Evolutionary conservation across 2,888 invertebrate species (phyloP).

Genomic region (Fissipunctia ypsillon): DNA sequence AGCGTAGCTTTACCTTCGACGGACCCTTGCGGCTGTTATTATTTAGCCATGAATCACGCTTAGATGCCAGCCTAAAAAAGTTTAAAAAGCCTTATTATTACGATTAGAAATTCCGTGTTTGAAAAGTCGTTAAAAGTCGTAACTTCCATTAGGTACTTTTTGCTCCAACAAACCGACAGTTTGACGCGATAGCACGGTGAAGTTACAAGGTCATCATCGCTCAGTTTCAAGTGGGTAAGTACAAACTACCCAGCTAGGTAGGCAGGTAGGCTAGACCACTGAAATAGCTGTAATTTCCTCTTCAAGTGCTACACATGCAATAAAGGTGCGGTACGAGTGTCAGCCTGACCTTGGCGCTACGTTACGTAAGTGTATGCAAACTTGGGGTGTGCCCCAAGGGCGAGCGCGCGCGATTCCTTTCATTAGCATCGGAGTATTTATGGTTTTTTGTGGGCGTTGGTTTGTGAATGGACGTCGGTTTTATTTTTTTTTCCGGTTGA

Average conservation of each 20-base stretch:
- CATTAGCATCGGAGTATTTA: constrained; percentile 53
- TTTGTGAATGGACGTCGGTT: constrained; percentile 35
- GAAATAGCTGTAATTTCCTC: constrained; percentile 82
- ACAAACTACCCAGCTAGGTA: constrained; percentile 40
- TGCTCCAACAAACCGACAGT: constrained; percentile 42
- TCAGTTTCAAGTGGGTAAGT: constrained; percentile 50
- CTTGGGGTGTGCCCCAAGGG: constrained; percentile 78
- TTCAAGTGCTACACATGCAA: constrained; percentile 80
- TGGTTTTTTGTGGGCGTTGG: constrained; percentile 54
- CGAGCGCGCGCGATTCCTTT: constrained; percentile 69
- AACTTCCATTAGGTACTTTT: constrained; percentile 51
- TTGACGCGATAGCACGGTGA: constrained; percentile 51
- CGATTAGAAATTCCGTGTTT: constrained; percentile 31
- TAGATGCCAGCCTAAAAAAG: constrained; percentile 11
- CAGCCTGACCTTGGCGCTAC: constrained; percentile 78
- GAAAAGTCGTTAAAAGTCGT: constrained; percentile 55
- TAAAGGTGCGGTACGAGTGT: constrained; percentile 80
- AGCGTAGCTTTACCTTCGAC: not conserved
- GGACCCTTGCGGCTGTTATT: not conserved
- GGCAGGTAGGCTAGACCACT: constrained; percentile 60
- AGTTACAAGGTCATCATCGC: constrained; percentile 60
- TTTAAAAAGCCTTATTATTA: constrained; percentile 11
- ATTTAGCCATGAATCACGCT: not conserved
- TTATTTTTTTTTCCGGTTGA: constrained; percentile 28
- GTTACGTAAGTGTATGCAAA: constrained; percentile 83